Conservation (phyloP, 2,888 invertebrate genomes). For the Meliscaeva auricollis region DNA sequence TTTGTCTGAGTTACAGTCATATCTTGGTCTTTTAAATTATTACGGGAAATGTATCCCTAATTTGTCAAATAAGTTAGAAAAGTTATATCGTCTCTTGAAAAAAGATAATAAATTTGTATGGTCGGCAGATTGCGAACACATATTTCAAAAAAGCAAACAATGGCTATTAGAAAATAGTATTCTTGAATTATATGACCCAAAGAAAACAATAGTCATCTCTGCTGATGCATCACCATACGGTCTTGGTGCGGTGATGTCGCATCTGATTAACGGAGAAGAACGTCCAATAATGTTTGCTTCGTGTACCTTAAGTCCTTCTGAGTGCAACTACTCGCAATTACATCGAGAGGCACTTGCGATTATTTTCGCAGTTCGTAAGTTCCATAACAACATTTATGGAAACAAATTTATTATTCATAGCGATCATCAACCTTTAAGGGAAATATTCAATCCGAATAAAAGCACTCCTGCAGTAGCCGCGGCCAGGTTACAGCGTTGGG, state of each 20-base stretch:
- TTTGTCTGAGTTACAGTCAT: constrained; percentile 33
- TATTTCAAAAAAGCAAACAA: constrained; percentile 39
- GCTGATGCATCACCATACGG: constrained; percentile 63
- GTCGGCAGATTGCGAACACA: constrained; percentile 24
- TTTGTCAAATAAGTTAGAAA: constrained; percentile 23
- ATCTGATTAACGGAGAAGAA: constrained; percentile 61
- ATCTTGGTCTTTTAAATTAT: constrained; percentile 38
- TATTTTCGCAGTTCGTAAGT: constrained; percentile 81
- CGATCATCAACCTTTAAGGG: constrained; percentile 14
- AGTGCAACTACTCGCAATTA: constrained; percentile 78
- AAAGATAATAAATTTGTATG: constrained; percentile 19
- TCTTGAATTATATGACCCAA: constrained; percentile 47
- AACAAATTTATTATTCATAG: constrained; percentile 22
- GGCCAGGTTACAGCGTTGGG: background rate
- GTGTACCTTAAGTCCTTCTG: constrained; percentile 48
- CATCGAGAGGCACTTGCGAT: constrained; percentile 80
- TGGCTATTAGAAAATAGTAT: constrained; percentile 31
- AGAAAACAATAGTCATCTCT: constrained; percentile 54
- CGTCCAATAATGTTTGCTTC: constrained; percentile 61
- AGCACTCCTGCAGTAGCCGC: background rate
- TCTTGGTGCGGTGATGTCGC: constrained; percentile 51
- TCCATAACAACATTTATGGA: constrained; percentile 82
- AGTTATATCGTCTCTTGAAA: constrained; percentile 29
- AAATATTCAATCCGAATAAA: constrained; percentile 23
- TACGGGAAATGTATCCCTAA: constrained; percentile 33